Evolutionary conservation across 2,113 vertebrate genomes (phyloP).

Genomic region (Climacteris rufus): DNA sequence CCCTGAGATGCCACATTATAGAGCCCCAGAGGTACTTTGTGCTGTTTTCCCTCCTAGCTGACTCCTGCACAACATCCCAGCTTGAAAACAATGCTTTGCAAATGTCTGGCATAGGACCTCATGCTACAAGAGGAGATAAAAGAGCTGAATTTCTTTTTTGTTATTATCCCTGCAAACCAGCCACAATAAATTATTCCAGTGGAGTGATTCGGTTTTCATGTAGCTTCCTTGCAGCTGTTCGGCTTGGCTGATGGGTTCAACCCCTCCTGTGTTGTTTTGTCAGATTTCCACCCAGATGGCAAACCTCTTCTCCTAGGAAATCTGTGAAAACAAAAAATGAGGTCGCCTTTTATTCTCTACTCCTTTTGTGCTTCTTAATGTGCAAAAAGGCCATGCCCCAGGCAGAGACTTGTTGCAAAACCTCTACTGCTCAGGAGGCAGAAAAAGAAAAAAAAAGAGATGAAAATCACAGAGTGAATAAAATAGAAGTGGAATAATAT

Average conservation of each 20-base stretch:
- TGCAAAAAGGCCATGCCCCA: neutral
- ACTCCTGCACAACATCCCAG: neutral
- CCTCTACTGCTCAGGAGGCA: neutral
- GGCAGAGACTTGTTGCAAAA: neutral
- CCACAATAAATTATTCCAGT: slow-evolving; percentile 25
- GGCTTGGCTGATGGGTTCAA: neutral
- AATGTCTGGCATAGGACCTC: neutral
- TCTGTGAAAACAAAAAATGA: neutral
- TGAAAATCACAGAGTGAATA: neutral
- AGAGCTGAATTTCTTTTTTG: slow-evolving; percentile 3
- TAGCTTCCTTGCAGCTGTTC: slow-evolving; percentile 27
- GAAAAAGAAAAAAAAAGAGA: neutral
- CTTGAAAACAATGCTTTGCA: neutral
- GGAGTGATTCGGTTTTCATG: neutral
- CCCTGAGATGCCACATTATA: neutral
- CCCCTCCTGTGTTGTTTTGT: neutral
- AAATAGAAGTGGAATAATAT: neutral
- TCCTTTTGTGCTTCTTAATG: neutral
- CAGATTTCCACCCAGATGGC: slow-evolving; percentile 24
- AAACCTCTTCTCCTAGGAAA: slow-evolving; percentile 1
- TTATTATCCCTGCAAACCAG: neutral
- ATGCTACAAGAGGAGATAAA: neutral
- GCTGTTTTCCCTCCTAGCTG: neutral
- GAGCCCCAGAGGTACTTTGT: neutral
- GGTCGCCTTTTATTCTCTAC: neutral